These are phyloP conservation scores for Zingel zingel DNA, from an alignment of 2,113 vertebrate genomes.

Conservation along the genomic window DNA sequence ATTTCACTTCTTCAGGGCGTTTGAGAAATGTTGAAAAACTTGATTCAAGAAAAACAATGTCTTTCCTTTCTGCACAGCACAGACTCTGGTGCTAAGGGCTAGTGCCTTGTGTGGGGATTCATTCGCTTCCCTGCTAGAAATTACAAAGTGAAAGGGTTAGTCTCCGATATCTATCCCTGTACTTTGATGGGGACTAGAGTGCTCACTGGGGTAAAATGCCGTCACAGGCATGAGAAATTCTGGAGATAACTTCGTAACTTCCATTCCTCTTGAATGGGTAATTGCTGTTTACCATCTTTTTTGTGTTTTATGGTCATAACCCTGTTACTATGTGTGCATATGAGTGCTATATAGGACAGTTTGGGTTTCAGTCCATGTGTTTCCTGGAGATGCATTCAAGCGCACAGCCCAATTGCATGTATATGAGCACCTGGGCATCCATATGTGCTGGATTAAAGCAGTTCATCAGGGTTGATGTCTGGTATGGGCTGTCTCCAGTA, in stretches of 20 bases:
- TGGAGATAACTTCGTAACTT: constrained; percentile 4
- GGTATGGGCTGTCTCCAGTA: constrained; percentile 95
- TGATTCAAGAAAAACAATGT: constrained; percentile 11
- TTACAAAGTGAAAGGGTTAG: neutral
- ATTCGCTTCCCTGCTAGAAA: neutral
- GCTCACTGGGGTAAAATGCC: constrained; percentile 1
- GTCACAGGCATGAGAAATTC: constrained; percentile 9
- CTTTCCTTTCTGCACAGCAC: neutral
- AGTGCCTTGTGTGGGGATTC: constrained; percentile 8
- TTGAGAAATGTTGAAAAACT: constrained; percentile 2
- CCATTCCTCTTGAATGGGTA: constrained; percentile 10
- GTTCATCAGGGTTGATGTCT: constrained; percentile 89
- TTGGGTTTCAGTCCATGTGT: constrained; percentile 25
- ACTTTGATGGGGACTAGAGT: constrained; percentile 18
- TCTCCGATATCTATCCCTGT: constrained; percentile 1
- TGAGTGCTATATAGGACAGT: constrained; percentile 14
- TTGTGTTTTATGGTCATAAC: neutral
- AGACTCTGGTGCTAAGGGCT: neutral
- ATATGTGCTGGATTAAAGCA: constrained; percentile 82
- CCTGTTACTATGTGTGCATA: constrained; percentile 9
- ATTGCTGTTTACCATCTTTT: constrained; percentile 33
- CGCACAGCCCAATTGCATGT: constrained; percentile 34
- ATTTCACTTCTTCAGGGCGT: neutral
- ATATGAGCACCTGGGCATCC: constrained; percentile 37
- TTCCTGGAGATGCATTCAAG: constrained; percentile 49